A percentile compares a stretch with the other conserved stretches of the same genome.
phyloP scores from a whole-genome alignment of 2,888 invertebrate genomes.

The Helleia helle region DNA sequence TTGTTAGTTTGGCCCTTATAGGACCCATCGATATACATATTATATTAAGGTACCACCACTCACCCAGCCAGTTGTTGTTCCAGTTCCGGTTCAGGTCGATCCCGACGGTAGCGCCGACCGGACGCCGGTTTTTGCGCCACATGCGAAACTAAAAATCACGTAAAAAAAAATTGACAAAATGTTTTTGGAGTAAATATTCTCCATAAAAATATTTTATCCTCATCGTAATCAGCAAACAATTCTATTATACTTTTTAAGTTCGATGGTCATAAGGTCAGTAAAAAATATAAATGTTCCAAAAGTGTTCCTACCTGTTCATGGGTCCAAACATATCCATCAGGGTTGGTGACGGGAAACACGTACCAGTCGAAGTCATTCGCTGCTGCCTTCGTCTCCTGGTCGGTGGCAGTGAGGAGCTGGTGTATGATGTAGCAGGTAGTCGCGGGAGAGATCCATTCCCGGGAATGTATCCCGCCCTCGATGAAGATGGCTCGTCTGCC shows the following conservation, averaged over 20 bases:
- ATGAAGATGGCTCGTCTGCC: conserved; percentile 46
- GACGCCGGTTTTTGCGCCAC: conserved; percentile 80
- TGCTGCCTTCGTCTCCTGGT: conserved; percentile 50
- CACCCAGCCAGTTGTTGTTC: conserved; percentile 79
- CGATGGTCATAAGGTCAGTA: too few relatives aligned
- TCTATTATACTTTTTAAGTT: too few relatives aligned
- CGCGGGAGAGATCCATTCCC: conserved; percentile 84
- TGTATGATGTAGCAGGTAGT: conserved; percentile 75
- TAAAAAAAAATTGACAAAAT: too few relatives aligned
- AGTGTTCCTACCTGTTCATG: conserved; percentile 62
- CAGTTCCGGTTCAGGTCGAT: conserved; percentile 87
- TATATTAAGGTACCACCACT: too few relatives aligned
- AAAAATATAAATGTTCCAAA: background rate
- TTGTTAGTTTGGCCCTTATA: too few relatives aligned
- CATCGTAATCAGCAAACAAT: too few relatives aligned
- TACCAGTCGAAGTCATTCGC: conserved; percentile 80
- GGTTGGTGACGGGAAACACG: conserved; percentile 82
- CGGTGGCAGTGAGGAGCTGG: conserved; percentile 71
- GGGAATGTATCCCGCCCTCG: conserved; percentile 78
- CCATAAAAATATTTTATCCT: too few relatives aligned
- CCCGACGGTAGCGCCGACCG: conserved; percentile 68
- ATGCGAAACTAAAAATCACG: conserved; percentile 67
- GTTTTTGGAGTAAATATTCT: too few relatives aligned
- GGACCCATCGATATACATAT: too few relatives aligned
- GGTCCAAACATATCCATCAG: conserved; percentile 83